These are phyloP conservation scores for Taxidea taxus DNA, from an alignment of 2,113 vertebrate genomes.

Conservation along the genomic window DNA sequence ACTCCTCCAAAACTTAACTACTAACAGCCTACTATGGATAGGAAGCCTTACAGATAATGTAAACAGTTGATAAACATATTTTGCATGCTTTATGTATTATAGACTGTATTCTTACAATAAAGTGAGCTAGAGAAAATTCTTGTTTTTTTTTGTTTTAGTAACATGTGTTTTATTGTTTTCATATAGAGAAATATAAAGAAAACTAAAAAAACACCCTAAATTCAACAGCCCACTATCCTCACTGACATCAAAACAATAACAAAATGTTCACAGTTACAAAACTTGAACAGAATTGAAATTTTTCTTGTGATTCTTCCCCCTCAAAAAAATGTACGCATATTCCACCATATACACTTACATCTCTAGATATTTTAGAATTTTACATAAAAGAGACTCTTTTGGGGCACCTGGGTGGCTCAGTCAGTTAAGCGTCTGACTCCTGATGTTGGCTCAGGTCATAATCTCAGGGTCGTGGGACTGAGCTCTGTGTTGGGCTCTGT, in stretches of 20 bases:
- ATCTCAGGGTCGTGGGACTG: background rate
- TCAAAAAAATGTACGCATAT: background rate
- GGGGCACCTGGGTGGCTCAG: background rate
- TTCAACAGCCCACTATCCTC: background rate
- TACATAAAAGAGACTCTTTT: background rate
- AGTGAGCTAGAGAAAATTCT: background rate
- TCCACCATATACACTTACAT: background rate
- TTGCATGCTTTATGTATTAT: background rate
- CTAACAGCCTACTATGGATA: background rate
- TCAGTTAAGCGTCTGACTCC: background rate
- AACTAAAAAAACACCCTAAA: background rate
- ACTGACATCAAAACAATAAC: background rate
- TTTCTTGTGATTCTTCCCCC: background rate
- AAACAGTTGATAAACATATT: background rate
- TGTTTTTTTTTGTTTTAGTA: background rate
- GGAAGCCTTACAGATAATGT: background rate
- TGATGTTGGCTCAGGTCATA: background rate
- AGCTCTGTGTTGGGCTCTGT: background rate
- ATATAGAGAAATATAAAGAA: constrained; percentile 23
- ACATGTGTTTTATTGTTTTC: constrained; percentile 5
- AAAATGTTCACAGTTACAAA: background rate
- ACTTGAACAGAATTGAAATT: background rate
- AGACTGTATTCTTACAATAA: background rate
- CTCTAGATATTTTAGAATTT: constrained; percentile 4
- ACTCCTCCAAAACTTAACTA: background rate